Percentiles rank a stretch among this genome's conserved stretches.
Evolutionary conservation across 2,113 vertebrate genomes (phyloP).

Genomic region (Pelusios castaneus): DNA sequence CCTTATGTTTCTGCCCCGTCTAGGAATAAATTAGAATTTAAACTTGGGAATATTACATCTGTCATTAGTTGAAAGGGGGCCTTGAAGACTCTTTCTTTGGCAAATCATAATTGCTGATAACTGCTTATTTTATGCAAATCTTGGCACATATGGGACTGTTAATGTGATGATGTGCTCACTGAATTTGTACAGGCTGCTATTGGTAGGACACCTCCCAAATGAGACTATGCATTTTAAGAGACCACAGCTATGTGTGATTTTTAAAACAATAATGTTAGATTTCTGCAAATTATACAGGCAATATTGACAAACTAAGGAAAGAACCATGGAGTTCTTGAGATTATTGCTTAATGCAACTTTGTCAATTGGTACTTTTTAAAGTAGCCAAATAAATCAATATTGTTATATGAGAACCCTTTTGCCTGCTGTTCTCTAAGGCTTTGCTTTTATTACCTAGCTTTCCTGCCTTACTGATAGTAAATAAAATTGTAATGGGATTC

Average conservation of each 20-base stretch:
- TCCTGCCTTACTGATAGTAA: neutral
- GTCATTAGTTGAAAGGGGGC: slow-evolving; percentile 31
- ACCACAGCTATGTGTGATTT: neutral
- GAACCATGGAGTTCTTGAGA: neutral
- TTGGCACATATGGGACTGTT: neutral
- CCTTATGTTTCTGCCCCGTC: slow-evolving; percentile 1
- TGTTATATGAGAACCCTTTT: neutral
- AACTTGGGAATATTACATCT: slow-evolving; percentile 57
- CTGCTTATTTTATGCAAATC: slow-evolving; percentile 70
- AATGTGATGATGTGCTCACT: slow-evolving; percentile 19
- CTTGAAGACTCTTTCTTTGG: slow-evolving; percentile 62
- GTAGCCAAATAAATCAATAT: slow-evolving; percentile 1
- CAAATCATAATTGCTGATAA: slow-evolving; percentile 64
- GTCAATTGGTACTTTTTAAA: neutral
- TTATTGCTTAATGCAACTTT: neutral
- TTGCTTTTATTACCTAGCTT: slow-evolving; percentile 11
- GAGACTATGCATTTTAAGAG: neutral
- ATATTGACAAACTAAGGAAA: neutral
- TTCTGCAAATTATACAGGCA: neutral
- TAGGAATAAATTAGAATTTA: slow-evolving; percentile 55
- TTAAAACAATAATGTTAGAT: neutral
- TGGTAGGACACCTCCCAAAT: neutral
- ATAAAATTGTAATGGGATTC: neutral
- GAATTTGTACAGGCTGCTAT: slow-evolving; percentile 30
- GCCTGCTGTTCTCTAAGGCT: neutral